Base-by-base conservation (phyloP, 1,140 invertebrate genomes). In the Pygmarrhopalites habei region DNA sequence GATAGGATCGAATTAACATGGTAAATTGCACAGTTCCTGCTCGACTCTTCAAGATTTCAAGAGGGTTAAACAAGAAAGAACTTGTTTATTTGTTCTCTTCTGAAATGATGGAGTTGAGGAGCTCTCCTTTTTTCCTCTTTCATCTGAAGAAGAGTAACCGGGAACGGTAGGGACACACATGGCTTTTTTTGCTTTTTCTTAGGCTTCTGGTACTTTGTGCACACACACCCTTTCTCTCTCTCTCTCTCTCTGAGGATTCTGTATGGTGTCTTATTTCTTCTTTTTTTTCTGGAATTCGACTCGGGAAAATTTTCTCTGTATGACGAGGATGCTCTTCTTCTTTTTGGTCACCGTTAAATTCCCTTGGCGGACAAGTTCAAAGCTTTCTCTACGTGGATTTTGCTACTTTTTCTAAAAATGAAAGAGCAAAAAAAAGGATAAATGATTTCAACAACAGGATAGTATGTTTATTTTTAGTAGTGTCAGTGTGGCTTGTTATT, bases 61-160 rank as follows among this genome's bases (percentile, higher is more conserved):
- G n/a, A 52, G 49, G 25, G 49, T 52, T 52, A 14, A 52, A 52
- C 49, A 52, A 52, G 49, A 52, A n/a, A 60, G 29, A 64, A 55
- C 39, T 59, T 68, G 57, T 68, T 68, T 68, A 68, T 68, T 64
- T 66, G 58, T 68, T 62, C 55, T 62, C n/a, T n/a, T n/a, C n/a
- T 25, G 60, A 61, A 26, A 61, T 66, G 59, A 66, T 66, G 53
- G 64, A 61, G 53, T 61, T 49, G 51, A 46, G 59, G 58, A 52
- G 32, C 28, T 41, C 56, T 41, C 49, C 21, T 56, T 44, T 65
- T 55, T 53, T 43, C 29, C 23, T 64, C 56, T 59, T 21, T 3
- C 39, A 39, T 26, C 28, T 43, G 29, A 35, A 30, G 28, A 5
- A 46, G 19, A n/a, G 21, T 46, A 46, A 51, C 44, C n/a, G 58